Evolutionary conservation across 2,797 vertebrate genomes (phyloP).

Genomic region (Coregonus suidteri): DNA sequence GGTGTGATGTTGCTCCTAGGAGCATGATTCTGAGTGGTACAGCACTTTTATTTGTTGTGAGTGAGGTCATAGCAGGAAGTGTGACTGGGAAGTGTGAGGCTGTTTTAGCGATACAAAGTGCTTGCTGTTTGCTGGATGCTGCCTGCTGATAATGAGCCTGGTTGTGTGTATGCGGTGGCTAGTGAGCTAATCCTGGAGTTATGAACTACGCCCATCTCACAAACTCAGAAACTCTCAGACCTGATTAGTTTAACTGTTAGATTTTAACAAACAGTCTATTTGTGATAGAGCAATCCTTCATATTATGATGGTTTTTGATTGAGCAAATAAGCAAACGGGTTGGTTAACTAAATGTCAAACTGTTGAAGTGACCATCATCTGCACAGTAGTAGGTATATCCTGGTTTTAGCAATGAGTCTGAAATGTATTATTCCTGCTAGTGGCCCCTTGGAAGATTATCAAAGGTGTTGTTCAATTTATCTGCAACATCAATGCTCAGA

Average conservation of each 20-base stretch:
- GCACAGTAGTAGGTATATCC: neutral
- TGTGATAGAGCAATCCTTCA: neutral
- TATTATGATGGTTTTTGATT: neutral
- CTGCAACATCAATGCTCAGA: conserved; percentile 51
- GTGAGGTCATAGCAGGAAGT: conserved; percentile 65
- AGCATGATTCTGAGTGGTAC: conserved; percentile 34
- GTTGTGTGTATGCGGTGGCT: conserved; percentile 16
- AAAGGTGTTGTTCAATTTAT: conserved; percentile 42
- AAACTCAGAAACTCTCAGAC: neutral
- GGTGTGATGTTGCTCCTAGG: conserved; percentile 33
- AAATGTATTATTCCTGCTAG: conserved; percentile 24
- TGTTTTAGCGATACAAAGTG: conserved; percentile 50
- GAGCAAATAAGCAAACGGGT: neutral
- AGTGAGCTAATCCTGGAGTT: conserved; percentile 52
- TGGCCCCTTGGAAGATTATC: conserved; percentile 38
- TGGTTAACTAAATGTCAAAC: neutral
- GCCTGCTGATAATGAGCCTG: conserved; percentile 48
- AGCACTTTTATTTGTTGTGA: conserved; percentile 45
- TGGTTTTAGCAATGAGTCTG: conserved; percentile 28
- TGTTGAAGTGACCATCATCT: neutral
- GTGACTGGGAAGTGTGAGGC: conserved; percentile 45
- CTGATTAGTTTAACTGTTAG: neutral
- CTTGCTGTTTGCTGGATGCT: conserved; percentile 31
- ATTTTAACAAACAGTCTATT: neutral
- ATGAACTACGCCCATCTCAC: conserved; percentile 44